These are phyloP conservation scores for Synanthedon vespiformis DNA, from an alignment of 2,888 invertebrate species.

Conservation along the genomic window DNA sequence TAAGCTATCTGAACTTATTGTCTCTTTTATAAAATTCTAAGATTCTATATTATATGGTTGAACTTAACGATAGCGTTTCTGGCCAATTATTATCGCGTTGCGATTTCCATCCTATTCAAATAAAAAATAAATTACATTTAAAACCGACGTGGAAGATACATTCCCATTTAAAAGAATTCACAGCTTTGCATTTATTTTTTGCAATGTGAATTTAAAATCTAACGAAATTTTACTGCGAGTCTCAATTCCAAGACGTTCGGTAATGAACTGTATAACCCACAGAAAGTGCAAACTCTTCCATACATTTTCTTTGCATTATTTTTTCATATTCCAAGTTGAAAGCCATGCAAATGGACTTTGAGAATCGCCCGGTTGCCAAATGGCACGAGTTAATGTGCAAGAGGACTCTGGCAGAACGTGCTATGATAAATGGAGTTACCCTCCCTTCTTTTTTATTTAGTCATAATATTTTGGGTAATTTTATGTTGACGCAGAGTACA, in stretches of 20 bases:
- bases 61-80: too few relatives aligned
- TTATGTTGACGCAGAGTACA: background rate
- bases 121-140: too few relatives aligned
- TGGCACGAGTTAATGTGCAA: constrained; percentile 13
- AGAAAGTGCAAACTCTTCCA: constrained; percentile 1
- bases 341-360: constrained; percentile 12
- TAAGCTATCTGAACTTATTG: too few relatives aligned
- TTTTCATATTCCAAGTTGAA: constrained; percentile 8
- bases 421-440: constrained; percentile 11
- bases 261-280: background rate
- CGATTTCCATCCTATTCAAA: too few relatives aligned
- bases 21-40: too few relatives aligned
- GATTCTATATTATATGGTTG: too few relatives aligned
- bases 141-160: too few relatives aligned
- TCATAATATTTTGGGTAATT: background rate
- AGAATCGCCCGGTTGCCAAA: constrained; percentile 11
- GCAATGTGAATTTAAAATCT: too few relatives aligned
- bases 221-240: too few relatives aligned
- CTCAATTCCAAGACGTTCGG: background rate
- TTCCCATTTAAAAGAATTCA: too few relatives aligned
- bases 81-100: too few relatives aligned
- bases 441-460: constrained; percentile 1
- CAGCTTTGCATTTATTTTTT: too few relatives aligned
- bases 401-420: constrained; percentile 5
- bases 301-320: constrained; percentile 5